phyloP scores from a whole-genome alignment of 2,888 invertebrate species.

The Petrolisthes cinctipes region DNA sequence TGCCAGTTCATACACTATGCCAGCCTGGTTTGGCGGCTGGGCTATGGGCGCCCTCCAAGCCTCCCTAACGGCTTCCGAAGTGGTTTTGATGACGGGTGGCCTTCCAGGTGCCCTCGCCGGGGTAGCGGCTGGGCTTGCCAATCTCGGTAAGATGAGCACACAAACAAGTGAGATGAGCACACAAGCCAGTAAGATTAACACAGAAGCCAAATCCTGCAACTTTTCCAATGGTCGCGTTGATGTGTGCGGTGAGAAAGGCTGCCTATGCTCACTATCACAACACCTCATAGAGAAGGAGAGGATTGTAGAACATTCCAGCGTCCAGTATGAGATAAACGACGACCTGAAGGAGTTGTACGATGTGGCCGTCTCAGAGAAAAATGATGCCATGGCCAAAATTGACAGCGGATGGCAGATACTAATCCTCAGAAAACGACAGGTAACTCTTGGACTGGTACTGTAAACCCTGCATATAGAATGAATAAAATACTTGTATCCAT shows the following conservation, averaged over 20 bases:
- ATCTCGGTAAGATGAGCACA: constrained; percentile 17
- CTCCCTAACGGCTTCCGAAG: constrained; percentile 5
- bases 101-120: constrained; percentile 30
- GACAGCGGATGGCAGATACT: constrained; percentile 38
- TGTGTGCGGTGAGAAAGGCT: constrained; percentile 31
- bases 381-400: constrained; percentile 41
- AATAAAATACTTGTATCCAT: too few relatives aligned
- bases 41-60: constrained; percentile 27
- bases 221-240: not conserved
- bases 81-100: constrained; percentile 25
- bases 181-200: too few relatives aligned
- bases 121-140: constrained; percentile 31
- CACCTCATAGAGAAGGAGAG: too few relatives aligned
- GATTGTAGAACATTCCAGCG: too few relatives aligned
- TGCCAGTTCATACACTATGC: constrained; percentile 21
- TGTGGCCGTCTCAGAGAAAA: too few relatives aligned
- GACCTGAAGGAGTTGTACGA: constrained; percentile 38
- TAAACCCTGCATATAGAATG: too few relatives aligned
- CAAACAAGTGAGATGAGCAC: constrained; percentile 9
- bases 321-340: constrained; percentile 17
- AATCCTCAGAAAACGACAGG: not conserved
- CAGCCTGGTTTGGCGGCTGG: constrained; percentile 27
- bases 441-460: too few relatives aligned
- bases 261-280: constrained; percentile 27
- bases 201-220: constrained; percentile 18